Conservation (phyloP, 1,140 invertebrate species). For the Cydia splendana region DNA sequence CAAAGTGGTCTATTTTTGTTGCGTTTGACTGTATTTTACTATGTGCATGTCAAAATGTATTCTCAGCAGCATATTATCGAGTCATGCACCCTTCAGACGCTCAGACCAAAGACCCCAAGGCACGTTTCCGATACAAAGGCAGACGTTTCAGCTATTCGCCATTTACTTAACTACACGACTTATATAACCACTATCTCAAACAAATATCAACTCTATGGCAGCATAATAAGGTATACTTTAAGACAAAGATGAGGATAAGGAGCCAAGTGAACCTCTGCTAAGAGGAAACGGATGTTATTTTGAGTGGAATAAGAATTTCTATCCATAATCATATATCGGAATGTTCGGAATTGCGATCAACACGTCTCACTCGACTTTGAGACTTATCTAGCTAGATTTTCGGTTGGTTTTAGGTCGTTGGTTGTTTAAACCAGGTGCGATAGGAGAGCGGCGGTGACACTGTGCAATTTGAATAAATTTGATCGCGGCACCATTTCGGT, state of each 20-base stretch:
- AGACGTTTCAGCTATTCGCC: conserved; percentile 40
- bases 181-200: conserved; percentile 23
- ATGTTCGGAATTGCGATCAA: conserved; percentile 55
- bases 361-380: conserved; percentile 35
- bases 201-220: conserved; percentile 31
- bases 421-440: conserved; percentile 51
- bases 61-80: conserved; percentile 10
- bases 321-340: conserved; percentile 69
- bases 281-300: conserved; percentile 74
- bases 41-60: conserved; percentile 4
- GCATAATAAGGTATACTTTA: conserved; percentile 21
- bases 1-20: too few relatives aligned
- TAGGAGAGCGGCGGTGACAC: conserved; percentile 58
- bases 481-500: conserved; percentile 59
- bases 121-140: conserved; percentile 16
- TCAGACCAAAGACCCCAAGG: conserved; percentile 1
- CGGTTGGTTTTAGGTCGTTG: conserved; percentile 39
- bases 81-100: conserved; percentile 9
- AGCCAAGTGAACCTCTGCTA: conserved; percentile 63
- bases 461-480: conserved; percentile 75
- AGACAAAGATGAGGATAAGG: conserved; percentile 21
- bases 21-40: neutral
- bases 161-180: conserved; percentile 44
- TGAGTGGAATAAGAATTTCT: conserved; percentile 76
- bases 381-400: conserved; percentile 33